phyloP scores from a whole-genome alignment of 2,797 vertebrate genomes.

The Nannoperca obscura region DNA sequence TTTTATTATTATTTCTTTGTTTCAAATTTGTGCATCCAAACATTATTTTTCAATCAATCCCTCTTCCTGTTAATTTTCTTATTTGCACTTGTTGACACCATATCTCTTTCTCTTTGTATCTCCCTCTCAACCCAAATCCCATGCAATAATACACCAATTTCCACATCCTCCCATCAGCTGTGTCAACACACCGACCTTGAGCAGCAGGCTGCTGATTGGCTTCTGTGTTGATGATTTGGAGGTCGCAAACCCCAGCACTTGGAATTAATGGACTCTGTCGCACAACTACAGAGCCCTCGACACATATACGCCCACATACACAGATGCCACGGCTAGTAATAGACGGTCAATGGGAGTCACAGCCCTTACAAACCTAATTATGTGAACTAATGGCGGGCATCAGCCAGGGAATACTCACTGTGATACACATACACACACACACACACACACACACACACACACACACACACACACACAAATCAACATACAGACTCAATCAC shows the following conservation, averaged over 20 bases:
- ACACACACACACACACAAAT: slow-evolving; percentile 16
- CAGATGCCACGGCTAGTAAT: slow-evolving; percentile 67
- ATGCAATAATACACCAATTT: slow-evolving; percentile 52
- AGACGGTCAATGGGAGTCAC: slow-evolving; percentile 71
- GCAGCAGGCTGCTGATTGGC: slow-evolving; percentile 77
- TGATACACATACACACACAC: slow-evolving; percentile 27
- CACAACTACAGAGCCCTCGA: slow-evolving; percentile 46
- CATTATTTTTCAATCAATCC: neutral
- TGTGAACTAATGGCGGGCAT: slow-evolving; percentile 61
- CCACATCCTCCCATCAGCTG: slow-evolving; percentile 53
- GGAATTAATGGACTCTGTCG: slow-evolving; percentile 78
- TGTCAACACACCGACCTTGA: slow-evolving; percentile 59
- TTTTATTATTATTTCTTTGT: neutral
- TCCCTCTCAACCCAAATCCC: slow-evolving; percentile 11
- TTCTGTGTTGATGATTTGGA: slow-evolving; percentile 74
- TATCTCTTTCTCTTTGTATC: slow-evolving; percentile 6
- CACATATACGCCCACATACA: slow-evolving; percentile 41
- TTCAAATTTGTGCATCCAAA: slow-evolving; percentile 13
- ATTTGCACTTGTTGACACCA: slow-evolving; percentile 30
- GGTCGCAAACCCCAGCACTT: slow-evolving; percentile 66
- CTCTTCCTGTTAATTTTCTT: slow-evolving; percentile 20
- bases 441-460: slow-evolving; percentile 16
- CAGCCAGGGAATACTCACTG: slow-evolving; percentile 40
- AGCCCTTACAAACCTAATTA: slow-evolving; percentile 78
- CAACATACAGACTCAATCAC: slow-evolving; percentile 28